A percentile compares a stretch with the other conserved stretches of the same genome.
These are phyloP conservation scores for Graptemys geographica DNA, from an alignment of 2,797 vertebrate genomes.

Conservation along the genomic window DNA sequence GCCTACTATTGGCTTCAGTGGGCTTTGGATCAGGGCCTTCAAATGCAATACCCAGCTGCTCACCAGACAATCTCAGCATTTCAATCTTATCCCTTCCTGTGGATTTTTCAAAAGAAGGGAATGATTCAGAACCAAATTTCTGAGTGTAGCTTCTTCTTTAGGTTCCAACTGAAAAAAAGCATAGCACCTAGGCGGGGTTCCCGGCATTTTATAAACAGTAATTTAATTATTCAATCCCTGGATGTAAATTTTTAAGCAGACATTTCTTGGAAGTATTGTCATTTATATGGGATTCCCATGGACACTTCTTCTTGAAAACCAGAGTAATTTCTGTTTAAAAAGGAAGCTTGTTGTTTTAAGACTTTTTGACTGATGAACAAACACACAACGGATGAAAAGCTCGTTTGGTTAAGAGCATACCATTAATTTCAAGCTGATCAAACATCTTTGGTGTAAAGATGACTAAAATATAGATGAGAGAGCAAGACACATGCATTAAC, in stretches of 20 bases:
- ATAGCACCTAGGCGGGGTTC: background rate
- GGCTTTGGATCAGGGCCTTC: background rate
- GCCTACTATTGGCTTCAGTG: background rate
- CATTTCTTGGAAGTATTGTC: background rate
- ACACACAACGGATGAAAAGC: background rate
- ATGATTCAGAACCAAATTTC: background rate
- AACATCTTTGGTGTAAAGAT: background rate
- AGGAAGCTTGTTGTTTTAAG: constrained; percentile 29
- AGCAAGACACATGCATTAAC: background rate
- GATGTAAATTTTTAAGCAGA: background rate
- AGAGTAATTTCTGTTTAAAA: constrained; percentile 25
- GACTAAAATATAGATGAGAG: background rate
- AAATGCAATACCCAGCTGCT: background rate
- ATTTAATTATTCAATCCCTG: background rate
- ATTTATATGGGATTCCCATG: background rate
- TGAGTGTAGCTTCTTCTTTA: background rate
- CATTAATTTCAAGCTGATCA: constrained; percentile 29
- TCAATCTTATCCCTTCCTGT: background rate
- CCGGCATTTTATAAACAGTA: background rate
- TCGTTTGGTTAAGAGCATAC: constrained; percentile 21
- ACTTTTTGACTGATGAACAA: constrained; percentile 36
- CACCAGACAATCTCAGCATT: background rate
- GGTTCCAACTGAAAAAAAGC: background rate
- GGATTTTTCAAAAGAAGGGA: background rate
- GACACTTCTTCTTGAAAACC: background rate